phyloP scores from a whole-genome alignment of 2,888 invertebrate species.

The Galeopsomyia nigrocyanea region DNA sequence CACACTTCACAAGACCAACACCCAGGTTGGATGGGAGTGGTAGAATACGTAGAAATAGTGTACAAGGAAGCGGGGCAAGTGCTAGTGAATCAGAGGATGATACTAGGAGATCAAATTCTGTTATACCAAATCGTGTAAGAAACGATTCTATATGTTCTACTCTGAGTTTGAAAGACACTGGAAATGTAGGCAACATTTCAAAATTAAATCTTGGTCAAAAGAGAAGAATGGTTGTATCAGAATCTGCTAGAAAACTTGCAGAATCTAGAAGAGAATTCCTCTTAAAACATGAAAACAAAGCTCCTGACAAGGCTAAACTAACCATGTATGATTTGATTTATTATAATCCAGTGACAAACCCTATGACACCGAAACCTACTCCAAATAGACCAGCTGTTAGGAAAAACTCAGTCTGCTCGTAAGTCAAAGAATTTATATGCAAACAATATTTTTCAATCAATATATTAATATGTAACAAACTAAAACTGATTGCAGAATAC shows the following conservation, averaged over 20 bases:
- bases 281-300: conserved; percentile 70
- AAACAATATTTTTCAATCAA: background rate
- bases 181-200: conserved; percentile 40
- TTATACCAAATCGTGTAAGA: conserved; percentile 62
- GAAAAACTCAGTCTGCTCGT: conserved; percentile 55
- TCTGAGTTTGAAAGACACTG: conserved; percentile 61
- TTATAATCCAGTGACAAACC: conserved; percentile 87
- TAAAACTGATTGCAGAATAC: background rate
- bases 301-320: conserved; percentile 77
- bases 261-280: conserved; percentile 72
- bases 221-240: conserved; percentile 64
- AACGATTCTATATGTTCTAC: conserved; percentile 72
- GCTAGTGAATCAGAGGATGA: conserved; percentile 80
- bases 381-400: conserved; percentile 33
- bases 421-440: conserved; percentile 48
- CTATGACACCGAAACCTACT: conserved; percentile 71
- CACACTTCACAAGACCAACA: conserved; percentile 76
- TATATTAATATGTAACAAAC: background rate
- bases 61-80: conserved; percentile 70
- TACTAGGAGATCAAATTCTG: conserved; percentile 56
- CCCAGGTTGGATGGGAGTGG: conserved; percentile 74
- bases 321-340: conserved; percentile 95
- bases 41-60: conserved; percentile 75
- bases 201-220: conserved; percentile 53
- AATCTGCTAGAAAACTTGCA: conserved; percentile 71